Base-by-base conservation (phyloP, 37 sponge, comb jelly and placozoan genomes). In the Amphimedon queenslandica region DNA sequence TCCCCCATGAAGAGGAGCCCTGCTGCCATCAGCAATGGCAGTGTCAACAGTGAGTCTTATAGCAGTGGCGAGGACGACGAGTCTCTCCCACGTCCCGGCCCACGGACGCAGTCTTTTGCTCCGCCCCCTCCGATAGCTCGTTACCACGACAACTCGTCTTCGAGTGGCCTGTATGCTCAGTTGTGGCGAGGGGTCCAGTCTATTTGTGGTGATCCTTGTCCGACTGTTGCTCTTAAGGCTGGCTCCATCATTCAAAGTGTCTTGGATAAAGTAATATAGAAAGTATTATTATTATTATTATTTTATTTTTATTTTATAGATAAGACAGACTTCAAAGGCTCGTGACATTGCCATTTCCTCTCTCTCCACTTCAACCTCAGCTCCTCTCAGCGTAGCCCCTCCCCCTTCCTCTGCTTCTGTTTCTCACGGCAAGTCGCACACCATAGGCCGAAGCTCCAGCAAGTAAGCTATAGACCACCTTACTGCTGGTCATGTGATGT, bases 161-260 rank as follows among this genome's bases (percentile, higher is more conserved):
- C 51, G 2, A 6, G 70, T 6, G 24, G 28, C 32, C 25, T 36
- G 40, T 78, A 73, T 40, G 55, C 56, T 13, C 78, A 84, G 20
- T 40, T 78, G 0, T 82, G 79, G 76, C 69, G 81, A 65, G 82
- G 86, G n/a, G 25, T 90, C 35, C 57, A 80, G 47, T 69, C 60
- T 13, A 82, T 90, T 18, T 80, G 86, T 4, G 30, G 57, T 64
- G 91, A 90, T 73, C 86, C 91, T 1, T 76, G 11, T 37, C 78
- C 82, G 27, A 42, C 73, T 2, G 86, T 90, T 13, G 69, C 82
- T 3, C 33, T 63, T 2, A 40, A 70, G 55, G 91, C 91, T 21
- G 77, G 72, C 33, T 47, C 42, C 25, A 57, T 84, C 16, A 73
- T 90, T 13, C 64, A 63, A 25, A 60, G 55, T 69, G 58, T 90